Base-by-base conservation (phyloP, 2,888 invertebrate species). In the Syrista parreyssii region DNA sequence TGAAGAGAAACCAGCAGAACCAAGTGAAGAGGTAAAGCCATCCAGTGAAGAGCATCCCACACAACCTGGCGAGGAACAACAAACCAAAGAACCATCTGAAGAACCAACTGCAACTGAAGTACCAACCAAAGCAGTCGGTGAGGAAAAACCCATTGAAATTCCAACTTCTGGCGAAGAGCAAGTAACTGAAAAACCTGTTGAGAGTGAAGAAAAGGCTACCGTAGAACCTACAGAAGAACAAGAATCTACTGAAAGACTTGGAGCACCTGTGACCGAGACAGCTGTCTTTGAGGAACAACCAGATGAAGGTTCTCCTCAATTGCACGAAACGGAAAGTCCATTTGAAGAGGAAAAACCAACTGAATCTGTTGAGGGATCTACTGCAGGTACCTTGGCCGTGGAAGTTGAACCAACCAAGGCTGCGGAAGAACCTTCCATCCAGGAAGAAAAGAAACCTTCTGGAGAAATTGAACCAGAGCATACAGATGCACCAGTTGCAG, bases 181-280 rank as follows among this genome's bases (percentile, higher is more conserved):
- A 73, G 74, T 76, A 75, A 75, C 34, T 74, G 36, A 73, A 69
- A 76, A 74, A 73, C 68, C 79, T 40, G 33, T 75, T 71, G 73
- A 68, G 74, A 36, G 77, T 76, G 82, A 79, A 81, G 75, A 80
- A 23, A 76, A 75, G 73, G 40, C 55, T 82, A 73, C 81, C 30
- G 76, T 76, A 34, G 79, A 78, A 12, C 75, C 82, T 33, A 74
- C 75, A 40, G 40, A n/a, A 11, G 76, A 31, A 76, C 15, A 76
- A 31, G 35, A 36, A 74, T 32, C 12, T 34, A 35, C 74, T 30
- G 33, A 30, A 32, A n/a, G n/a, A 76, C 68, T 23, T 30, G 34
- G 36, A 15, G 73, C 68, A 11, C 23, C 74, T 36, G 76, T 79
- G 68, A 30, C 23, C 3, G 74, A 79, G 75, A 75, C 73, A 40